Percentiles rank a stretch among this genome's conserved stretches.
Conservation (phyloP, 2,797 vertebrate genomes). For the Limnodromus scolopaceus region DNA sequence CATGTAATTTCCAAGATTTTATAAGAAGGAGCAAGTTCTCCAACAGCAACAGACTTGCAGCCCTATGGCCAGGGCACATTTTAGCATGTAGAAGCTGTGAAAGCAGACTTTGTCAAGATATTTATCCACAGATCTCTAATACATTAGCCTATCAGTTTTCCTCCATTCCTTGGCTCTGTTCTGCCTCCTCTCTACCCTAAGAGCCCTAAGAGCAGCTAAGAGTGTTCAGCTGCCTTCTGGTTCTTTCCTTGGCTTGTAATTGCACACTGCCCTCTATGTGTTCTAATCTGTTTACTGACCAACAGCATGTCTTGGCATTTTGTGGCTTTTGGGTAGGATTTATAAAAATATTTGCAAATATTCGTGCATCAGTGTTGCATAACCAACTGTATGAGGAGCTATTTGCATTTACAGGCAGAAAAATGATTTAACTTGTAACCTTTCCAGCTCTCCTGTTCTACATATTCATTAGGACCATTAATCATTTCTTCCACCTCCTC, state of each 20-base stretch:
- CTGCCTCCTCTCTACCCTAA: not conserved
- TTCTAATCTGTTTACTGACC: slow-evolving; percentile 36
- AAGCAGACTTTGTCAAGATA: not conserved
- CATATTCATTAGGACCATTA: slow-evolving; percentile 60
- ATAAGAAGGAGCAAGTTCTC: not conserved
- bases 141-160: not conserved
- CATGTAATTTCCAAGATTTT: not conserved
- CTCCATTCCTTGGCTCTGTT: not conserved
- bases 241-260: not conserved
- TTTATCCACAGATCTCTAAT: not conserved
- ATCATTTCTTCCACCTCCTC: slow-evolving; percentile 15
- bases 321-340: slow-evolving; percentile 4
- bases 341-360: slow-evolving; percentile 66
- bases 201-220: not conserved
- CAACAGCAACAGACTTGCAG: not conserved
- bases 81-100: not conserved
- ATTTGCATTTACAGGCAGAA: slow-evolving; percentile 46
- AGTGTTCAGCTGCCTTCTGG: not conserved
- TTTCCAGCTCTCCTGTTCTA: slow-evolving; percentile 46
- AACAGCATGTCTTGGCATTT: slow-evolving; percentile 8
- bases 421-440: slow-evolving; percentile 49
- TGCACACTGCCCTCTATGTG: slow-evolving; percentile 40
- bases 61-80: not conserved
- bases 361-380: slow-evolving; percentile 1
- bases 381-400: not conserved